phyloP scores from a whole-genome alignment of 2,797 vertebrate genomes.

The Microctenopoma lineatum region DNA sequence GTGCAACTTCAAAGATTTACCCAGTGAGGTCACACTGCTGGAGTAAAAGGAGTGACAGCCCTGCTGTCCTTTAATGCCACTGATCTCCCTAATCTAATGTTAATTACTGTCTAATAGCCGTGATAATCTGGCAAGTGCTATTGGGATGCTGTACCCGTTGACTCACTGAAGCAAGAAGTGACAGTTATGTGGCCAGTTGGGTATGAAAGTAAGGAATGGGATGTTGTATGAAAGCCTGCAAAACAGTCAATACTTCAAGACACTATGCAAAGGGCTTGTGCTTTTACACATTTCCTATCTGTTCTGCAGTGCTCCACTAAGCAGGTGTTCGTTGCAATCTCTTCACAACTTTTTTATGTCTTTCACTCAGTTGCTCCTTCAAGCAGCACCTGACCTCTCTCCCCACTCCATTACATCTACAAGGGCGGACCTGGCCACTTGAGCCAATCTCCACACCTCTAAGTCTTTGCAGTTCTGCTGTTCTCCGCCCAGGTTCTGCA shows the following conservation, averaged over 20 bases:
- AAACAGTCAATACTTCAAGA: not conserved
- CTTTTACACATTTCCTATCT: not conserved
- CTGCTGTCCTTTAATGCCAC: constrained; percentile 8
- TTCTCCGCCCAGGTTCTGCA: constrained; percentile 26
- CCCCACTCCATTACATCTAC: constrained; percentile 39
- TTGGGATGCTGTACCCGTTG: not conserved
- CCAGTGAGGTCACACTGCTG: constrained; percentile 4
- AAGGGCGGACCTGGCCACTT: constrained; percentile 21
- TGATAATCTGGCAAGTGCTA: constrained; percentile 18
- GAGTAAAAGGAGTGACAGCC: constrained; percentile 8
- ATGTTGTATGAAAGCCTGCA: not conserved
- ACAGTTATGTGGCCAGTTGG: not conserved
- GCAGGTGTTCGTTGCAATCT: constrained; percentile 20
- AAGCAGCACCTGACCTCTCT: constrained; percentile 38
- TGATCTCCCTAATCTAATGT: constrained; percentile 6
- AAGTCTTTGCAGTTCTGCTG: constrained; percentile 20
- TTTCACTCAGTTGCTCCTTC: constrained; percentile 5
- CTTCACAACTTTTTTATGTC: not conserved
- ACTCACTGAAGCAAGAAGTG: not conserved
- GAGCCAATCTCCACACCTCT: constrained; percentile 40
- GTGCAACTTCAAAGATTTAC: constrained; percentile 50
- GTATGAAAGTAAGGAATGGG: not conserved
- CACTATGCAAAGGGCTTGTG: not conserved
- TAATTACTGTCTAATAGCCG: constrained; percentile 14
- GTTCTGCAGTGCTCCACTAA: constrained; percentile 12